These are phyloP conservation scores for Achroia grisella DNA, from an alignment of 1,140 invertebrate species.

Conservation along the genomic window DNA sequence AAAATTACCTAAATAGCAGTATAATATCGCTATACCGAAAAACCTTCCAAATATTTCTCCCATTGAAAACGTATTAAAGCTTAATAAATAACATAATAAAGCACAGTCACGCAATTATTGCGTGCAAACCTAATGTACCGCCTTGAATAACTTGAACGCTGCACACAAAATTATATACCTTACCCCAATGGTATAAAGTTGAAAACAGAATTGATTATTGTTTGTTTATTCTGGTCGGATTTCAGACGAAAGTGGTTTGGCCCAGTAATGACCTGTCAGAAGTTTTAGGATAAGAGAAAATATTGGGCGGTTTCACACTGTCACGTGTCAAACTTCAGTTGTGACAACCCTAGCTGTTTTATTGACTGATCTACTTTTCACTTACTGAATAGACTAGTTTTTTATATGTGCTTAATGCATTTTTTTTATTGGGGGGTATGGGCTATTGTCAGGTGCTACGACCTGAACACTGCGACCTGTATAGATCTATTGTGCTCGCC, in stretches of 20 bases:
- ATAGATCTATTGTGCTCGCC: too few species aligned
- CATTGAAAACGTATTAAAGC: slow-evolving; percentile 14
- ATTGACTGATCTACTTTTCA: neutral
- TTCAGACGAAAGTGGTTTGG: neutral
- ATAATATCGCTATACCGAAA: too few species aligned
- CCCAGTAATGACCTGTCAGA: slow-evolving; percentile 13
- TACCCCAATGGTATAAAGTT: neutral
- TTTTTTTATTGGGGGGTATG: too few species aligned
- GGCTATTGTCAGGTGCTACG: too few species aligned
- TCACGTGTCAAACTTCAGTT: slow-evolving; percentile 5
- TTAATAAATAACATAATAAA: slow-evolving; percentile 14
- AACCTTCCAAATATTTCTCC: slow-evolving; percentile 3
- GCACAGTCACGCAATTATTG: slow-evolving; percentile 10
- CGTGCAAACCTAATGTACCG: slow-evolving; percentile 4
- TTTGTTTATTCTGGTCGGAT: neutral
- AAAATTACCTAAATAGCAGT: too few species aligned
- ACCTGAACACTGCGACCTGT: too few species aligned
- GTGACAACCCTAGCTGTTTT: slow-evolving; percentile 4
- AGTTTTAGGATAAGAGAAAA: slow-evolving; percentile 11
- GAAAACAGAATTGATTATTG: neutral
- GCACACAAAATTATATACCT: neutral
- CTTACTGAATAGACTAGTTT: too few species aligned
- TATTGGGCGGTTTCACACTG: slow-evolving; percentile 14
- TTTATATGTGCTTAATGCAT: too few species aligned
- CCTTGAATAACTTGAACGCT: neutral